Conservation (phyloP, 1,140 invertebrate genomes). For the Listronotus oregonensis region DNA sequence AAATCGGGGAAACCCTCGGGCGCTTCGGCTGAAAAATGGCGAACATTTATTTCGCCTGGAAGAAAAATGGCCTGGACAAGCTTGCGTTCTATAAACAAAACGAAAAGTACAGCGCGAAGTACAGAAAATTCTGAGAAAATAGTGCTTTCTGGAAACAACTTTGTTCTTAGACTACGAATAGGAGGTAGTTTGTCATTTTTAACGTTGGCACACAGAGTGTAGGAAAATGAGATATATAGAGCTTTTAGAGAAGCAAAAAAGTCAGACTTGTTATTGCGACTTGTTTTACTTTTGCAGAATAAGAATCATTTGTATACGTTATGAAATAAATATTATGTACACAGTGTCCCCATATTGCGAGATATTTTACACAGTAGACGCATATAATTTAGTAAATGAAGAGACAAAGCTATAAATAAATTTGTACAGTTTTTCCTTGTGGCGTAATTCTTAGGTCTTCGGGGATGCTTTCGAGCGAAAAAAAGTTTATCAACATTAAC, state of each 20-base stretch:
- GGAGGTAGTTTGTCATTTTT: conserved; percentile 28
- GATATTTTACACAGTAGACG: no score
- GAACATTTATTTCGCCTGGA: conserved; percentile 27
- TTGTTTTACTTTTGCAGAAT: not conserved
- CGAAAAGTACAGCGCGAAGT: conserved; percentile 22
- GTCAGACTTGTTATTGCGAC: conserved; percentile 5
- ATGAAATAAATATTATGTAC: no score
- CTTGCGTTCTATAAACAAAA: conserved; percentile 36
- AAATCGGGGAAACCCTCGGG: conserved; percentile 31
- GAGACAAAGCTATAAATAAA: no score
- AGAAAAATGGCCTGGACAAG: conserved; percentile 36
- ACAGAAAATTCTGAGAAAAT: conserved; percentile 27
- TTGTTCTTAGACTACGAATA: conserved; percentile 25
- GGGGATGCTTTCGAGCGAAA: no score
- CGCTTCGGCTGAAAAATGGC: conserved; percentile 32
- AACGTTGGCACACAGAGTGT: conserved; percentile 19
- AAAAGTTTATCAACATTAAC: no score
- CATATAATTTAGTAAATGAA: no score
- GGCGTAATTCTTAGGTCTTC: no score
- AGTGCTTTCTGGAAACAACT: conserved; percentile 28
- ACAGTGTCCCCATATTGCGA: no score
- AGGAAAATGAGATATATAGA: conserved; percentile 18
- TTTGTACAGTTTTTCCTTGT: no score
- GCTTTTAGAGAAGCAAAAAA: conserved; percentile 22
- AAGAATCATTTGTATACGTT: no score